These are phyloP conservation scores for Apogon talboti DNA, from an alignment of 2,797 vertebrate species.

Conservation along the genomic window DNA sequence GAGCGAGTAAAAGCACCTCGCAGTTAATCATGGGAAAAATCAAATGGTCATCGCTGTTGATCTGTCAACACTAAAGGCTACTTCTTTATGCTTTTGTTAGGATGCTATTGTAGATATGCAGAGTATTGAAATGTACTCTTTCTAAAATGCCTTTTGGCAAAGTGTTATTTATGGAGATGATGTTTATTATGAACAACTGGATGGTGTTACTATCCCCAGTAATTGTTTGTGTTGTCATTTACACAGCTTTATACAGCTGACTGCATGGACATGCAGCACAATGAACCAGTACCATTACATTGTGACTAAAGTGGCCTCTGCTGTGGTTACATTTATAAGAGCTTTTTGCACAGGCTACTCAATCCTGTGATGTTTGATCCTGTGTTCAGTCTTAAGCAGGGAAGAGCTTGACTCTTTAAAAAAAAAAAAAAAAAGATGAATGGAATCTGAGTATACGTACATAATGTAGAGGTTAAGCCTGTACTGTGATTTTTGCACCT, in stretches of 20 bases:
- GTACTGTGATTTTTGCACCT: conserved; percentile 47
- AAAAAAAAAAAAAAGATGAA: neutral
- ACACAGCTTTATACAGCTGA: conserved; percentile 29
- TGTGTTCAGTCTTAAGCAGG: conserved; percentile 22
- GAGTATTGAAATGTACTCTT: conserved; percentile 20
- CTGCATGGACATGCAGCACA: conserved; percentile 25
- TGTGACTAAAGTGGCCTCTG: conserved; percentile 42
- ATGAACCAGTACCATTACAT: conserved; percentile 39
- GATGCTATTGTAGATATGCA: conserved; percentile 50
- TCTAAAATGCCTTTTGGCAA: conserved; percentile 19
- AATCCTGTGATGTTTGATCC: conserved; percentile 39
- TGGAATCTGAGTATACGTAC: neutral
- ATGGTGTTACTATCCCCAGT: conserved; percentile 35
- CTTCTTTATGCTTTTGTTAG: conserved; percentile 52
- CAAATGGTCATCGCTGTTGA: conserved; percentile 53
- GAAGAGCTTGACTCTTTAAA: neutral
- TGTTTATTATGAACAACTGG: conserved; percentile 37
- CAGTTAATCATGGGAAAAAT: conserved; percentile 26
- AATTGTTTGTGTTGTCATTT: conserved; percentile 29
- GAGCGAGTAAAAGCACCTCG: conserved; percentile 24
- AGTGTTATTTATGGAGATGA: conserved; percentile 63
- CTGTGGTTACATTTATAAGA: conserved; percentile 51
- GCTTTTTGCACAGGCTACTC: conserved; percentile 42
- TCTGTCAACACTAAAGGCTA: conserved; percentile 72
- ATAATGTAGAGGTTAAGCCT: conserved; percentile 26